A percentile compares a stretch with the other conserved stretches of the same genome.
These are phyloP conservation scores for Hydra vulgaris DNA, from an alignment of 30 jellyfish, hydroid and myxozoan genomes.

Conservation along the genomic window DNA sequence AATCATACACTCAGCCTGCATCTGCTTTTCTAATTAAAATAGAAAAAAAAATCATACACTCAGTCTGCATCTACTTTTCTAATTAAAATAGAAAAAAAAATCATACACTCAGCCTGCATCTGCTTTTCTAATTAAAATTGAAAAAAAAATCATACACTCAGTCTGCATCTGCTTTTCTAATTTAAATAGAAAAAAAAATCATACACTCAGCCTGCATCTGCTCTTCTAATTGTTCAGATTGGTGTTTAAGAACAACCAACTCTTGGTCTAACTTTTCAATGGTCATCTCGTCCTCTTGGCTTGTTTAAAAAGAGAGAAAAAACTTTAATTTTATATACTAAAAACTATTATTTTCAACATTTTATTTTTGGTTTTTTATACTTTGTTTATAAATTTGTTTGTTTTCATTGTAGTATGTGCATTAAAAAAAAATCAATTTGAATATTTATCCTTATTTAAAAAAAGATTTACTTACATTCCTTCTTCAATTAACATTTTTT, in stretches of 20 bases:
- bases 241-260: constrained; percentile 11
- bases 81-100: no score
- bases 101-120: no score
- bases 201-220: constrained; percentile 19
- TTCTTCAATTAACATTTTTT: constrained; percentile 11
- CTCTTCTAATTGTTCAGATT: background rate
- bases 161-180: background rate
- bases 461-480: constrained; percentile 2
- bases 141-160: background rate
- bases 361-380: no score
- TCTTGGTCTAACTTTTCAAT: constrained; percentile 15
- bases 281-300: constrained; percentile 9
- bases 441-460: background rate
- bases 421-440: no score
- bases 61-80: no score
- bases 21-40: no score
- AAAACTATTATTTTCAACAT: no score
- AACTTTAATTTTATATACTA: background rate
- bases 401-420: no score
- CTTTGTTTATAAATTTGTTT: no score
- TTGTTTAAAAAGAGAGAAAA: background rate
- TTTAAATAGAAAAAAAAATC: background rate
- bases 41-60: no score
- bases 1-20: no score
- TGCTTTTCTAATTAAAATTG: background rate